phyloP scores from a whole-genome alignment of 2,888 invertebrate species.

The Exocentrus adspersus region DNA sequence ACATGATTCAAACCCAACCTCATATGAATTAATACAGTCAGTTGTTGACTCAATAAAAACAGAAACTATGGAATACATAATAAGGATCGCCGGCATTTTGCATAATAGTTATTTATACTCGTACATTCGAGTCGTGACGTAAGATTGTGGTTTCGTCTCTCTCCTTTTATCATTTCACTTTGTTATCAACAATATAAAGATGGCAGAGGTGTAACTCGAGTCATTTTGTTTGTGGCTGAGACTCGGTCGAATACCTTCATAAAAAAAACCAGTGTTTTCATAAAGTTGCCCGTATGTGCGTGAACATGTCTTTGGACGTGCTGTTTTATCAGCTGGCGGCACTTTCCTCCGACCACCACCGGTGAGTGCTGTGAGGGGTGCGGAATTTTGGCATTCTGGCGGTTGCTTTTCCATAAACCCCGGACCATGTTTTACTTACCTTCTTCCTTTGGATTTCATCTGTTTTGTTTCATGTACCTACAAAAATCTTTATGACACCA shows the following conservation, averaged over 20 bases:
- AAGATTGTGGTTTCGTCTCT: slow-evolving; percentile 13
- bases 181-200: slow-evolving; percentile 40
- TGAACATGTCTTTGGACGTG: slow-evolving; percentile 37
- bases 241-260: not conserved
- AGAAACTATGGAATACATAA: slow-evolving; percentile 3
- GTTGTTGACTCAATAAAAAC: slow-evolving; percentile 20
- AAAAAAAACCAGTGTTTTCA: not conserved
- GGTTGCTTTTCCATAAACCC: not conserved
- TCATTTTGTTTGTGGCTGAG: slow-evolving; percentile 24
- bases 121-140: slow-evolving; percentile 8
- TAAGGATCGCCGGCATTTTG: slow-evolving; percentile 12
- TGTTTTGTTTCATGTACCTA: too few species aligned
- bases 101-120: slow-evolving; percentile 17
- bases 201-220: slow-evolving; percentile 34
- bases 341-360: slow-evolving; percentile 29
- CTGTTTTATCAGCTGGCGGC: slow-evolving; percentile 40
- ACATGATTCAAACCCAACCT: slow-evolving; percentile 13
- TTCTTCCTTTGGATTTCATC: not conserved
- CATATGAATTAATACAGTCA: slow-evolving; percentile 8
- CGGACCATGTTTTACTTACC: not conserved
- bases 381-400: not conserved
- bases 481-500: too few species aligned
- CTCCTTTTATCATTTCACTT: slow-evolving; percentile 22
- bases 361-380: slow-evolving; percentile 12
- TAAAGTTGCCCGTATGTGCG: not conserved